Evolutionary conservation across 2,797 vertebrate species (phyloP), one percentile per base, ranked within the genome.

Genomic region (Phyllotis vaccarum): DNA sequence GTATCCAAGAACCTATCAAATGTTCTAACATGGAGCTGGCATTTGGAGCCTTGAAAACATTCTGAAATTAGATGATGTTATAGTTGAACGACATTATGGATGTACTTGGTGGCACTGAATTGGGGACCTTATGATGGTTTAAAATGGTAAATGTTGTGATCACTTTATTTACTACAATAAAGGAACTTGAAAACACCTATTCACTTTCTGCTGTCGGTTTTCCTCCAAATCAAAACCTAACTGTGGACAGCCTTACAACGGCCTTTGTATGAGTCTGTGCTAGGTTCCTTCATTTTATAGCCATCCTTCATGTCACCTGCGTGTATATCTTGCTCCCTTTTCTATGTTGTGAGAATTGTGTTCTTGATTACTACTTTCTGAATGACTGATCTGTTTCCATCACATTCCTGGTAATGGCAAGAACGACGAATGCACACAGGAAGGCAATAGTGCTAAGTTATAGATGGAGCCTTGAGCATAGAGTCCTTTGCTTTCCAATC

Each of bases 341-440:
- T 62, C 60, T 52, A 8, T 68, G 5, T 52, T 56, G 24, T 83
- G 34, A 37, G n/a, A 60, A 34, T 49, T 46, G 11, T 60, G 12
- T 22, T 31, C 80, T 72, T 89, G 40, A 64, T 70, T 66, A 81
- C 56, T n/a, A n/a, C 60, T 76, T 92, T 94, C 83, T 85, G 58
- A 68, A 49, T 87, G 76, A 68, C 56, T 29, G 21, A 19, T 60
- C 46, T 37, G 70, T 64, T 86, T 83, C 89, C 37, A 54, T 76
- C 13, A 7, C 37, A 49, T 16, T 58, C 74, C 68, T 14, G 14
- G 56, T 14, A 49, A 93, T 40, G 31, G 40, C 46, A 78, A 95
- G 52, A 40, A 93, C 37, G 46, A 76, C n/a, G 60, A 90, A 85
- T 54, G 9, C 75, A 22, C 24, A n/a, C 2, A 60, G 17, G 21